These are phyloP conservation scores for Myathropa florea DNA, from an alignment of 2,888 invertebrate species.

Conservation along the genomic window DNA sequence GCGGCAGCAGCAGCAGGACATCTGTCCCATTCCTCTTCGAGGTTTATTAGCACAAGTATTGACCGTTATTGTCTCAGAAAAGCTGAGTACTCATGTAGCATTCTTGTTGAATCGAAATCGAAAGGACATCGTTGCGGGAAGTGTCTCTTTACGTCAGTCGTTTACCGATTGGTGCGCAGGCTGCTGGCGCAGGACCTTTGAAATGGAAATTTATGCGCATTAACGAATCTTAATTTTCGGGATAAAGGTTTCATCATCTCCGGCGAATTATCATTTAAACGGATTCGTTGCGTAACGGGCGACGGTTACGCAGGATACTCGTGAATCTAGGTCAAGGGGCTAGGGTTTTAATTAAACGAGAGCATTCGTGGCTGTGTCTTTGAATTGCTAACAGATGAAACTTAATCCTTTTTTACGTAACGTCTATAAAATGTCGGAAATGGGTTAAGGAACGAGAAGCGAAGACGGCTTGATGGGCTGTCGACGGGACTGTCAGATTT, in stretches of 20 bases:
- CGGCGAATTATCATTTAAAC: conserved; percentile 25
- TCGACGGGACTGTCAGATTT: background rate
- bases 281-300: conserved; percentile 29
- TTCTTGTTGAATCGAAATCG: conserved; percentile 11
- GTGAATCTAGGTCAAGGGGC: conserved; percentile 42
- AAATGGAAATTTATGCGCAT: conserved; percentile 36
- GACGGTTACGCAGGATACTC: conserved; percentile 18
- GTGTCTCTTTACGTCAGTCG: background rate
- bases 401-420: conserved; percentile 45
- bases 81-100: background rate
- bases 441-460: background rate
- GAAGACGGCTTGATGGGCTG: background rate
- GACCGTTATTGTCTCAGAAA: conserved; percentile 49
- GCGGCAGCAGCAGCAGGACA: conserved; percentile 48
- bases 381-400: conserved; percentile 48
- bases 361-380: background rate
- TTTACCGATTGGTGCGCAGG: conserved; percentile 14
- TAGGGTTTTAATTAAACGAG: background rate
- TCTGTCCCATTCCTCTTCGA: conserved; percentile 64
- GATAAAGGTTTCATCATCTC: conserved; percentile 41
- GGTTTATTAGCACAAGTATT: conserved; percentile 65
- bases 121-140: conserved; percentile 34
- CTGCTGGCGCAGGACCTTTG: conserved; percentile 43
- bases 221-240: conserved; percentile 47
- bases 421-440: background rate